Base-by-base conservation (phyloP, 2,113 vertebrate species). In the Solea senegalensis region DNA sequence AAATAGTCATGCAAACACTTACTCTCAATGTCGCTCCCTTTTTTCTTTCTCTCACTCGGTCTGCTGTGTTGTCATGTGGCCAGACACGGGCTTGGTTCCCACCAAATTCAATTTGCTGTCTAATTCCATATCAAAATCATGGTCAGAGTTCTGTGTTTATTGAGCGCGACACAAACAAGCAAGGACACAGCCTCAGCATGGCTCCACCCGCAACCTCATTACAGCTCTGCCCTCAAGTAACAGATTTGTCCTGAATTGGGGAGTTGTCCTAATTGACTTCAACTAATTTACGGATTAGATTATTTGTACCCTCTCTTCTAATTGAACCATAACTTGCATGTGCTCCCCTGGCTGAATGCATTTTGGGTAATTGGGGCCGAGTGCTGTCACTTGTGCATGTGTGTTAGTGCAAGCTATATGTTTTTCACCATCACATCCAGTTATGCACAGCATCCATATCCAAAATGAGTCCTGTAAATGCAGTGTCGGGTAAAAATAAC, bases 211-310 rank as follows among this genome's bases (percentile, higher is more conserved):
- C 81, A 83, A 80, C 83, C 86, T 88, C 74, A 83, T 92, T 89
- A 89, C 46, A 76, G 72, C 81, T 56, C 5, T 86, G 87, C 84
- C 88, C 90, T 90, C 77, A 73, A 91, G 90, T 87, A 86, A 88
- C 89, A 89, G 66, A 89, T 88, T 91, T 86, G 78, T 85, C 83
- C 85, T 85, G 91, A 90, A 92, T 91, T 91, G 86, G 73, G 64
- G 76, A 89, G 74, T 87, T 91, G 86, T 90, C 89, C 90, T 91
- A 89, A 92, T 90, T 91, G 89, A 91, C 91, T 93, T 91, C 74
- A 86, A 86, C 87, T 94, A 91, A 91, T 93, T 93, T 86, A 88
- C 88, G 86, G 86, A 92, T 93, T 90, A 75, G 80, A 88, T 89
- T 89, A 89, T 91, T 93, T 92, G 92, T 89, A 85, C 78, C 82